Conservation (phyloP, 2,113 vertebrate species). For the Hippoglossus stenolepis region DNA sequence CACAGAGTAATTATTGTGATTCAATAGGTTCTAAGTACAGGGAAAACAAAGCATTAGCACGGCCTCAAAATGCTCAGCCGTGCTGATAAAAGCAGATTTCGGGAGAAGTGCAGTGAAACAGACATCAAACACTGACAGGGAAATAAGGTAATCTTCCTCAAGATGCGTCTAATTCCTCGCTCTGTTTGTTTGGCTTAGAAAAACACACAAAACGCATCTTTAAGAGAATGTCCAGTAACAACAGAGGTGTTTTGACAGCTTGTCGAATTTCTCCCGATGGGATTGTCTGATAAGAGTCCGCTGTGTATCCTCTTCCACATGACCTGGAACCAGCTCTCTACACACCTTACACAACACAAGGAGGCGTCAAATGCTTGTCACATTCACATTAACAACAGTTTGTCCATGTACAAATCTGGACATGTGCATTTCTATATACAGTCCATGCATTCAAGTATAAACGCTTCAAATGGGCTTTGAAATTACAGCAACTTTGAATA, state of each 20-base stretch:
- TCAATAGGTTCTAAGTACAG: neutral
- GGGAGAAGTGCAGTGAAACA: constrained; percentile 28
- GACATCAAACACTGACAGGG: constrained; percentile 33
- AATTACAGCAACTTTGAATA: neutral
- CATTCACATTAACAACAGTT: neutral
- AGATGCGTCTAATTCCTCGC: neutral
- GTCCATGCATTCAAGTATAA: neutral
- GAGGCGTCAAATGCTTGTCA: neutral
- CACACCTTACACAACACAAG: no score
- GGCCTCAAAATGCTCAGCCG: constrained; percentile 21
- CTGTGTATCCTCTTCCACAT: constrained; percentile 52
- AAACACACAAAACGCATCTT: constrained; percentile 37
- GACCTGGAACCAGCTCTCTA: constrained; percentile 27
- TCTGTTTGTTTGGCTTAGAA: constrained; percentile 32
- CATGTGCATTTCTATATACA: neutral
- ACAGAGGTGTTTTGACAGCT: constrained; percentile 64
- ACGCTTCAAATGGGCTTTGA: neutral
- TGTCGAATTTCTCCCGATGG: constrained; percentile 61
- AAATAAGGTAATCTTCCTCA: constrained; percentile 26
- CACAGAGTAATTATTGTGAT: constrained; percentile 12
- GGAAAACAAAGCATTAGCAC: constrained; percentile 14
- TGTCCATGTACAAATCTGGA: neutral
- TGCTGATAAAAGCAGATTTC: constrained; percentile 28
- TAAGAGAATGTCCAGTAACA: constrained; percentile 52
- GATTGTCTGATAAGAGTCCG: constrained; percentile 67